Base-by-base conservation (phyloP, 2,797 vertebrate species). In the Cyprinodon diabolis region DNA sequence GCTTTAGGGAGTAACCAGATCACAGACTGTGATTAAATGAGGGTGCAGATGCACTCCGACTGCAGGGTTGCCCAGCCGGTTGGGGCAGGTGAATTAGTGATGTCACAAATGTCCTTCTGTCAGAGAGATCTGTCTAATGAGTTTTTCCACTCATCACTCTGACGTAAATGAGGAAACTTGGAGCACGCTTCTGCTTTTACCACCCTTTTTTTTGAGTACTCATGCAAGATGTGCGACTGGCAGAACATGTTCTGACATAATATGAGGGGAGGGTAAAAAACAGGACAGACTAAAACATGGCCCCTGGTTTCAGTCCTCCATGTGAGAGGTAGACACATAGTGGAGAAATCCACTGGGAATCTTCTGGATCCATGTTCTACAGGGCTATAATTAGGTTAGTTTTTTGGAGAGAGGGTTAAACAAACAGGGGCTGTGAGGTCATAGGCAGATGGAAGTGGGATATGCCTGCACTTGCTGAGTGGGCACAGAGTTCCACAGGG, bases 401-500 rank as follows among this genome's bases (percentile, higher is more conserved):
- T 95, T 94, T 74, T 93, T 94, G 91, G 93, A 93, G 93, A 90
- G 91, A 88, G 87, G 94, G 94, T 95, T 95, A 95, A 94, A 94
- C 92, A 94, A 94, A 95, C 94, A 94, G 91, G 91, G 88, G 87
- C 90, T 91, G 90, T 94, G 93, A 94, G 95, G 94, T 94, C 94
- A 95, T 92, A 91, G 87, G 90, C 92, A 94, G 91, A 94, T 93
- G 91, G 91, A 94, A 94, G 92, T 91, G 87, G 94, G 93, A 95
- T 94, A 91, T 93, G 94, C 90, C 94, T 94, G 90, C 92, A 94
- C 95, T 95, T 95, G 95, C 95, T 95, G 94, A 94, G 94, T 95
- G 94, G 94, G 95, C 94, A 95, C 91, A 86, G 90, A 89, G 89
- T 93, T 92, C 88, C 91, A 94, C 89, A 91, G 93, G 93, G 95